Base-by-base conservation (phyloP, 2,888 invertebrate genomes). In the Hyposoter didymator region DNA sequence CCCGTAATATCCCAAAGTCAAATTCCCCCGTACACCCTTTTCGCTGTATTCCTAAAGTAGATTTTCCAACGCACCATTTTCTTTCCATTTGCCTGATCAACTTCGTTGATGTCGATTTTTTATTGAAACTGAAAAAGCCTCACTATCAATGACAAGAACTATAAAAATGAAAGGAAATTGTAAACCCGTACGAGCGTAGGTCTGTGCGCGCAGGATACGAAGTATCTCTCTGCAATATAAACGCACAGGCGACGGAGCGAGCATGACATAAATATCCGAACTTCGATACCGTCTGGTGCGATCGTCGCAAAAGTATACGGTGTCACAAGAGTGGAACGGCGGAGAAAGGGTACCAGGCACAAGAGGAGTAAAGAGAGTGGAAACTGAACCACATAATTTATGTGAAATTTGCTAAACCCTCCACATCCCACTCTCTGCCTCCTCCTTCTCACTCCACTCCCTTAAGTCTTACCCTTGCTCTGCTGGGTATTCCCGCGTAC, bases 351-450 rank as follows among this genome's bases (percentile, higher is more conserved):
- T 79, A 79, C 70, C 67, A 47, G 47, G n/a, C 64, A 78, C 73
- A 10, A 69, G 81, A 84, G 81, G 72, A 81, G 47, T 73, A 82
- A 86, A 85, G 87, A 28, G 52, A 55, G 52, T 47, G 52, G 82
- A 66, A 82, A 80, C 78, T 72, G 84, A 70, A 84, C 82, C 86
- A 82, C 84, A 84, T 86, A 86, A 84, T 79, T 84, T 76, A 62
- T 47, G 73, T 55, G 74, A 82, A 82, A 82, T 84, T 82, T 82
- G 73, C 62, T 73, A 69, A 62, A 66, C 39, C 69, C 73, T 52
- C 49, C 66, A 47, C 19, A 19, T 39, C 64, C 47, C 35, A 35
- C 22, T 49, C 59, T 59, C 12, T 14, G 35, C 4, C 35, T 35
- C 8, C 66, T 70, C 19, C 70, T 17, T 19, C 66, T 43, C 73